Base-by-base conservation (phyloP, 2,797 vertebrate species). In the Tauraco hartlaubi region DNA sequence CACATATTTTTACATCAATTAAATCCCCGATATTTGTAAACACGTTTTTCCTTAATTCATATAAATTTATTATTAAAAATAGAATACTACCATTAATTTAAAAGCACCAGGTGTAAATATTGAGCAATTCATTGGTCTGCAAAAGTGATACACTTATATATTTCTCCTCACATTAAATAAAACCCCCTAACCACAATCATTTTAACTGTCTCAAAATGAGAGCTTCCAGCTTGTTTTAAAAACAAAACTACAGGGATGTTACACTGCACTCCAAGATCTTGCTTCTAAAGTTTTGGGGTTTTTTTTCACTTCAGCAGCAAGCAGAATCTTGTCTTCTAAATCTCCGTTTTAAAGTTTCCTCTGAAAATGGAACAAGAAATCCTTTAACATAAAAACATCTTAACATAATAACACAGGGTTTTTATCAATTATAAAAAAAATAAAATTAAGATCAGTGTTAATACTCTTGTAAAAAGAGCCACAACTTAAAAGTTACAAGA, bases 301-400 rank as follows among this genome's bases (percentile, higher is more conserved):
- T 28, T 51, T 49, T 85, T 80, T 85, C 55, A 82, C 43, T 84
- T 79, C 49, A 17, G 46, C 13, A 85, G 72, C 41, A 62, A 86
- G 46, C 21, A 78, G 69, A 90, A 81, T 48, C 69, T 64, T 78
- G 39, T 84, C 83, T 78, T 91, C 75, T 46, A 88, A 85, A 77
- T 3, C 21, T 92, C 43, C 46, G 37, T 14, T 78, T 86, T n/a
- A 75, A 80, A 68, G 43, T 58, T 66, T 64, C 29, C 66, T 76
- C 62, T 88, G 73, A 78, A 91, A 94, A 95, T 5, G 11, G 61
- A 95, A 79, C 23, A 82, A 89, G n/a, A 87, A 76, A 41, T 26
- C 25, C 25, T 79, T 87, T 54, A 88, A 37, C 19, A 28, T n/a
- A 61, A 54, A 78, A 56, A 46, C 3, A 39, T 10, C 6, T 69